These are phyloP conservation scores for Atrichornis clamosus DNA, from an alignment of 2,113 vertebrate genomes.

Conservation along the genomic window DNA sequence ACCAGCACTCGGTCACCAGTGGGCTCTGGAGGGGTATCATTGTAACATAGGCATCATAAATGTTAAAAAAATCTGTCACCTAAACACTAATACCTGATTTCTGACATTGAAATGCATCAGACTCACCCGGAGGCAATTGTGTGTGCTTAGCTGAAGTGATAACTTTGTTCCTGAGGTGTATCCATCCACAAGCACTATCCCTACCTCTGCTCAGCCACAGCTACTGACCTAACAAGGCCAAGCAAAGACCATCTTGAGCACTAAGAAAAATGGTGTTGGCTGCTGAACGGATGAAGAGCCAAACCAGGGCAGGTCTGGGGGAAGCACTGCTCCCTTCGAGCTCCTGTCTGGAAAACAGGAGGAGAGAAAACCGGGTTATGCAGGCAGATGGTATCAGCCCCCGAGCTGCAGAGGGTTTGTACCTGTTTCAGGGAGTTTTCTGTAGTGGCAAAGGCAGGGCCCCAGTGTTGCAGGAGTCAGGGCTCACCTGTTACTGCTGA, in stretches of 20 bases:
- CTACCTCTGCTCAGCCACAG: neutral
- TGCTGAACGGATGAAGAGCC: neutral
- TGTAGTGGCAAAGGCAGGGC: neutral
- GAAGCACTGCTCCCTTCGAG: neutral
- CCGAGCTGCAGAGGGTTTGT: neutral
- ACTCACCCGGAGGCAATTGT: neutral
- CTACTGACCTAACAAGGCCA: neutral
- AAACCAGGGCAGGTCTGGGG: neutral
- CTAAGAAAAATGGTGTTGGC: neutral
- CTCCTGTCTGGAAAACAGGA: neutral
- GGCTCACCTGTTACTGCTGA: neutral
- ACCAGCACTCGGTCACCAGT: neutral
- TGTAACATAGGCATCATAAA: neutral
- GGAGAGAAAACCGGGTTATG: neutral
- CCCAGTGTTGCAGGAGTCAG: neutral
- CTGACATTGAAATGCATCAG: neutral
- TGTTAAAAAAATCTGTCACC: neutral
- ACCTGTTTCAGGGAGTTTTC: neutral
- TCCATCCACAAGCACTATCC: fast-evolving
- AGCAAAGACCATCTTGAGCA: neutral
- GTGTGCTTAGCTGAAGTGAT: neutral
- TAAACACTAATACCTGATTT: neutral
- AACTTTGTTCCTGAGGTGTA: neutral
- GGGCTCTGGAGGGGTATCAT: neutral
- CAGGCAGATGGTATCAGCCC: neutral